These are phyloP conservation scores for Trissolcus brochymenae DNA, from an alignment of 2,888 invertebrate genomes.

Conservation along the genomic window DNA sequence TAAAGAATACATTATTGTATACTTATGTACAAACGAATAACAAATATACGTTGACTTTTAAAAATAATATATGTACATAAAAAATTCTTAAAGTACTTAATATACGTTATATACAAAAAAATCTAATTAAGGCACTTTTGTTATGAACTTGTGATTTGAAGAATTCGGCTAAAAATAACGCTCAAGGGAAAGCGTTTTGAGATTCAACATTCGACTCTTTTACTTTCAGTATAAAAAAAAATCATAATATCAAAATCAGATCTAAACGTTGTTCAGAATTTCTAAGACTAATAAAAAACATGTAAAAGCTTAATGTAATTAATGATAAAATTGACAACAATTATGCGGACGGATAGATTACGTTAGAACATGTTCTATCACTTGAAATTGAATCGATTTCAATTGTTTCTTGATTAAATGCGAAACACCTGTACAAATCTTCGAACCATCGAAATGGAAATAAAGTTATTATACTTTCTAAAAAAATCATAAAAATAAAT, in stretches of 20 bases:
- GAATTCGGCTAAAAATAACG: too few species aligned
- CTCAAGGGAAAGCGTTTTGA: neutral
- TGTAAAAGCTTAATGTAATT: neutral
- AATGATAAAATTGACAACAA: neutral
- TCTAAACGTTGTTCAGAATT: conserved; percentile 3
- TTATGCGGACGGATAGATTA: conserved; percentile 2
- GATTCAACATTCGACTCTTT: neutral
- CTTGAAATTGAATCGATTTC: neutral
- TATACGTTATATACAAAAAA: conserved; percentile 14
- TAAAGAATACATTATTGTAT: conserved; percentile 3
- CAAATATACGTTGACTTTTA: conserved; percentile 5
- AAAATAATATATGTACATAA: conserved; percentile 10
- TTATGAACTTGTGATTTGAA: neutral
- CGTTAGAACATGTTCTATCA: neutral
- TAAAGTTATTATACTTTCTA: neutral
- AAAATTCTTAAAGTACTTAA: conserved; percentile 1
- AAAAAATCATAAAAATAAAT: neutral
- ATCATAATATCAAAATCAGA: conserved; percentile 2
- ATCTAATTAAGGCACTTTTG: conserved; percentile 31
- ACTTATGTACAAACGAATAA: conserved; percentile 6
- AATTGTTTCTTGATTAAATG: neutral
- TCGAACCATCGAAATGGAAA: neutral
- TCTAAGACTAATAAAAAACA: neutral
- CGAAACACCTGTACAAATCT: neutral
- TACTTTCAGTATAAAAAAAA: neutral